Conservation (phyloP, 2,888 invertebrate genomes). For the Lasioglossum morio region DNA sequence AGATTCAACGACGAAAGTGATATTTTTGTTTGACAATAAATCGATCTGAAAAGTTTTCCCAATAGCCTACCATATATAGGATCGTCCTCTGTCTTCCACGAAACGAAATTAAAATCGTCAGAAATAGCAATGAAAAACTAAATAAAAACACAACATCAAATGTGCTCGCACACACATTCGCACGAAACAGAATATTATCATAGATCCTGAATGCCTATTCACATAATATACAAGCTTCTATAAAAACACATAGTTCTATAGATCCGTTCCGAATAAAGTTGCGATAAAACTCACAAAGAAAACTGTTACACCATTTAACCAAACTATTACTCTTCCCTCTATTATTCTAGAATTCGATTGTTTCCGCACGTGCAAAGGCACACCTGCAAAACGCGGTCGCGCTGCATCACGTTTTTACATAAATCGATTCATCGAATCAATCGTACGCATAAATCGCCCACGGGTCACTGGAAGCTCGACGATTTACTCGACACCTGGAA, state of each 20-base stretch:
- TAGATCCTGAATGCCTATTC: not conserved
- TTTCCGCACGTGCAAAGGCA: not conserved
- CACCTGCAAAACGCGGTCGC: not conserved
- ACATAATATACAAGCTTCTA: not conserved
- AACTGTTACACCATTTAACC: not conserved
- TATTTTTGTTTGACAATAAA: not conserved
- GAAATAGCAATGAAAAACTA: not conserved
- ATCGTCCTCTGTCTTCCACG: not conserved
- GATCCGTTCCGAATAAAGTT: not conserved
- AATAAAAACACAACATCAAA: not conserved
- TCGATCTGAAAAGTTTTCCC: not conserved
- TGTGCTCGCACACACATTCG: not conserved
- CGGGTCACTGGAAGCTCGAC: not conserved
- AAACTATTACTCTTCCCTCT: not conserved
- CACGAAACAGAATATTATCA: not conserved
- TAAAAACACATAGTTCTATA: not conserved
- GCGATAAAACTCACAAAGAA: not conserved
- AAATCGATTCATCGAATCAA: not conserved
- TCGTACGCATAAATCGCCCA: not conserved
- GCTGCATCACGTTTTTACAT: not conserved
- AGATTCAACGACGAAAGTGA: not conserved
- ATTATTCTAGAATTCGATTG: not conserved
- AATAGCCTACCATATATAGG: not conserved
- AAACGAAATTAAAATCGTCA: too few relatives aligned
- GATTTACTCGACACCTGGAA: not conserved